Evolutionary conservation across 2,888 invertebrate species (phyloP), one percentile per base, ranked within the genome.

Genomic region (Hyppa rectilinea): DNA sequence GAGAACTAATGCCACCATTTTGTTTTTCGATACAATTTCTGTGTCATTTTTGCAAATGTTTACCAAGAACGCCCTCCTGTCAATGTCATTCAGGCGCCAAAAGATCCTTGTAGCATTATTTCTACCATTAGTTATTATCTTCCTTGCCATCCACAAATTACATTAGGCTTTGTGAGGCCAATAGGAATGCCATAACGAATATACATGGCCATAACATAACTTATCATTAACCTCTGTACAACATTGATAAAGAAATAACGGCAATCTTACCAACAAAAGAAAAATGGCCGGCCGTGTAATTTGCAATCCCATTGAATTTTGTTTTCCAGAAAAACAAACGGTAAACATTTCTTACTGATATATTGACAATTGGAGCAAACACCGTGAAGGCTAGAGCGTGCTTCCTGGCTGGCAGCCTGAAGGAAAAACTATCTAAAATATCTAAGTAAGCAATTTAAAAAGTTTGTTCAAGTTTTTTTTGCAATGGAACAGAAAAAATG

Each of bases 321-420:
- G 17, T 56, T 67, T 75, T 75, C 47, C 47, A 82, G 83, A 80
- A 82, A 82, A 81, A 81, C 53, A 55, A 67, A n/a, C 58, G 9
- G 81, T 65, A 58, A 69, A 56, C 68, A 71, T 70, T 82, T 82
- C 75, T 80, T 82, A 55, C 20, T 26, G 45, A 70, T 65, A 9
- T 80, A 71, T 73, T 72, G 68, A 83, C 84, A 85, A 85, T 85
- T 66, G 81, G 64, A 26, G 61, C 68, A 69, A 26, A 31, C 34
- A 79, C 81, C 85, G 77, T 85, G 84, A 84, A 84, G 84, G 84
- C 20, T 77, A 52, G 38, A 47, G 34, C 45, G 26, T 56, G 56
- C 43, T 83, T 83, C 83, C 83, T 81, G 75, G 75, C 71, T 75
- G 58, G 38, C 52, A 29, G 45, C 31, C 2, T 45, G 9, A 55